These are phyloP conservation scores for Ictalurus punctatus DNA, from an alignment of 2,113 vertebrate genomes.

Conservation along the genomic window DNA sequence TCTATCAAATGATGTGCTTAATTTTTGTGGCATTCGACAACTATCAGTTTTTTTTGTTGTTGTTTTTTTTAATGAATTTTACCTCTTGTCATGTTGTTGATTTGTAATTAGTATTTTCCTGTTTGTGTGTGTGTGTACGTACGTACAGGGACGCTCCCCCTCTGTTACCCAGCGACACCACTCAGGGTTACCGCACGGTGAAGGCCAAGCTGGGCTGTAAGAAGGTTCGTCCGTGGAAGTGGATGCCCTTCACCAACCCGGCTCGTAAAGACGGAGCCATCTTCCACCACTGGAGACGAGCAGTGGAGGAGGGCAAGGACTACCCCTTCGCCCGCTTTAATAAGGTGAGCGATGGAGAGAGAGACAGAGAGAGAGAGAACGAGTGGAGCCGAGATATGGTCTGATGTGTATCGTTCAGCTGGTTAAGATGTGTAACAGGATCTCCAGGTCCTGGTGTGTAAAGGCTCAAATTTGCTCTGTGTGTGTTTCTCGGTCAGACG, in stretches of 20 bases:
- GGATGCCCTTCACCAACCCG: constrained; percentile 98
- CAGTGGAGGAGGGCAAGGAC: constrained; percentile 95
- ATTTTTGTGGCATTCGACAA: neutral
- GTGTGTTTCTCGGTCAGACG: constrained; percentile 66
- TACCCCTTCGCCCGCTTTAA: constrained; percentile 98
- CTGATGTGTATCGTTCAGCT: neutral
- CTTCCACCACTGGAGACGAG: constrained; percentile 97
- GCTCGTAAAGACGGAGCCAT: constrained; percentile 93
- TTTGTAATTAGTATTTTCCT: neutral
- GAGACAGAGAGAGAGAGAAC: neutral
- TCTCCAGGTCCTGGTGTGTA: neutral
- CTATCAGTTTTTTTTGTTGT: neutral
- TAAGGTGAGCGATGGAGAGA: constrained; percentile 77
- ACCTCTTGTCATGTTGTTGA: neutral
- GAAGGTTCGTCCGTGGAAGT: constrained; percentile 97
- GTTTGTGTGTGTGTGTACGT: neutral
- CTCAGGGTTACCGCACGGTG: constrained; percentile 96
- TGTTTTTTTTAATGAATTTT: neutral
- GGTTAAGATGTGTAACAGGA: neutral
- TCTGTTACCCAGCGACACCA: constrained; percentile 92
- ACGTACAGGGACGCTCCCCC: constrained; percentile 89
- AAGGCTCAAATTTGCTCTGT: neutral
- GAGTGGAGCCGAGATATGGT: neutral
- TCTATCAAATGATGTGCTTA: neutral
- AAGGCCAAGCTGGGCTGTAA: constrained; percentile 98